These are phyloP conservation scores for Tinea pellionella DNA, from an alignment of 2,888 invertebrate genomes.

Conservation along the genomic window DNA sequence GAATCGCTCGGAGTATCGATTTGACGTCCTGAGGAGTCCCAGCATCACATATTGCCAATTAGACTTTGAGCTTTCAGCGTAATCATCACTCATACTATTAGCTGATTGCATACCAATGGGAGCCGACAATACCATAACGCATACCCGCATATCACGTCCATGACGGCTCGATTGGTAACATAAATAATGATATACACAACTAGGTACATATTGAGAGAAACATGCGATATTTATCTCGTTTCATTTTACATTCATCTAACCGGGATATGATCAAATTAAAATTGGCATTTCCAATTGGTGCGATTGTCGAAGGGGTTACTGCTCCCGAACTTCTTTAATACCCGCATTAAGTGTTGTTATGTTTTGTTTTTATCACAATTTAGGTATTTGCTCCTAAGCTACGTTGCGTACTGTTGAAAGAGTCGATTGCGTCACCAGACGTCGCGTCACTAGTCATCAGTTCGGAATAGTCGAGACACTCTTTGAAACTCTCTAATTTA, in stretches of 20 bases:
- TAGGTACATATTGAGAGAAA: neutral
- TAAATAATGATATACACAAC: neutral
- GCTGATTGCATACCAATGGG: neutral
- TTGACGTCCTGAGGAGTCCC: neutral
- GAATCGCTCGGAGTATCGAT: neutral
- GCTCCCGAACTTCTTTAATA: neutral
- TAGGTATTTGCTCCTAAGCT: neutral
- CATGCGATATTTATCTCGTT: neutral
- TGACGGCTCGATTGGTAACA: neutral
- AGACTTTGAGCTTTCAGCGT: neutral
- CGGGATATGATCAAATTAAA: neutral
- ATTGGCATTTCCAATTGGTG: neutral
- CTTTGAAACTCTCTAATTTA: constrained; percentile 30
- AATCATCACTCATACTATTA: neutral
- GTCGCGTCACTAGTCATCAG: constrained; percentile 38
- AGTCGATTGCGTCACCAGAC: constrained; percentile 37
- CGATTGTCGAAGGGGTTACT: neutral
- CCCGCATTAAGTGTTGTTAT: neutral
- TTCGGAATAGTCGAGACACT: constrained; percentile 36
- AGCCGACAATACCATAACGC: neutral
- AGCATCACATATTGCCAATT: neutral
- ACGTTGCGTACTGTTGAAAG: neutral
- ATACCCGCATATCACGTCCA: no score
- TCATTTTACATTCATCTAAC: neutral
- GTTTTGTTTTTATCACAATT: neutral